Evolutionary conservation across 1,140 invertebrate genomes (phyloP).

Genomic region (Octopus sinensis): DNA sequence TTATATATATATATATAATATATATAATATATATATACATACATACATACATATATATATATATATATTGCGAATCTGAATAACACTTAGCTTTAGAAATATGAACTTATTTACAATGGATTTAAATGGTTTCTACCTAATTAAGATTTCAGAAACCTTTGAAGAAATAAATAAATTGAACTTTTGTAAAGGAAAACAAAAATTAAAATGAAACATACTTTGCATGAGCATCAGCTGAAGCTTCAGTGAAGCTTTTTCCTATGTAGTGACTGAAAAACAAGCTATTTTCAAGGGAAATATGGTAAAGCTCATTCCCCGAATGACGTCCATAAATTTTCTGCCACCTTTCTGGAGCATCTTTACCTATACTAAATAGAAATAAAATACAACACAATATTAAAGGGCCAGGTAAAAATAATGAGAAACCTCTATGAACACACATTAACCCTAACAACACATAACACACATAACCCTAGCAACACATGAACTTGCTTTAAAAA

Average conservation of each 20-base stretch:
- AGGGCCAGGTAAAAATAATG: no score
- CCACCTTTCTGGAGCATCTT: constrained; percentile 94
- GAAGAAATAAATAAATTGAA: no score
- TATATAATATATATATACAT: background rate
- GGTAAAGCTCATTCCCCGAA: constrained; percentile 98
- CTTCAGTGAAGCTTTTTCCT: constrained; percentile 96
- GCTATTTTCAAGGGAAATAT: constrained; percentile 90
- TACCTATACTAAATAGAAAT: constrained; percentile 75
- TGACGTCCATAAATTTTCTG: constrained; percentile 93
- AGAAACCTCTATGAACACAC: no score
- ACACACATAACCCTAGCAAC: no score
- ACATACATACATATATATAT: background rate
- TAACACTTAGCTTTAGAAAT: no score
- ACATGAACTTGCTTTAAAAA: no score
- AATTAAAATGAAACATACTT: constrained; percentile 69
- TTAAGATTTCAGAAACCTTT: no score
- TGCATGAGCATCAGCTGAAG: constrained; percentile 94
- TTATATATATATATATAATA: background rate
- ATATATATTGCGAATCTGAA: background rate
- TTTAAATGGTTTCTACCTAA: no score
- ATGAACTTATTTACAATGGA: no score
- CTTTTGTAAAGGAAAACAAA: no score
- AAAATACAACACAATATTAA: no score
- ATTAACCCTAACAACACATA: no score
- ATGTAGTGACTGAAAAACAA: constrained; percentile 96